phyloP scores from a whole-genome alignment of 2,113 vertebrate genomes.

The Colius striatus region DNA sequence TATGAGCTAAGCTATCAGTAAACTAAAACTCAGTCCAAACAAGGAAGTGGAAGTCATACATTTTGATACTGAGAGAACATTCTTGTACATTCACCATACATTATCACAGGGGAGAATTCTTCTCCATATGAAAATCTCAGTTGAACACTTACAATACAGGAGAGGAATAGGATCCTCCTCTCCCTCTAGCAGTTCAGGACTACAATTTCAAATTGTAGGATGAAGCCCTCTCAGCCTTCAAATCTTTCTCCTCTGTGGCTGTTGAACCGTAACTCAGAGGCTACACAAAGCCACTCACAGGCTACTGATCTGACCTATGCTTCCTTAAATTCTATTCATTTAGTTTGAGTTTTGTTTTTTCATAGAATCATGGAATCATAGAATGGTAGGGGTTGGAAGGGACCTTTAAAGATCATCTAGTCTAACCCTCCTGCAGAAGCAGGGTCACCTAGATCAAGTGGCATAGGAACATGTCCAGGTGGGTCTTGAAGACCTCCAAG shows the following conservation, averaged over 20 bases:
- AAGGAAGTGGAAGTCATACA: not conserved
- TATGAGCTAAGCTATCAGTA: not conserved
- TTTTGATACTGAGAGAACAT: not conserved
- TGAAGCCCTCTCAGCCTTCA: not conserved
- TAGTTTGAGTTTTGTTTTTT: fast-evolving
- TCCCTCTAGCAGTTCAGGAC: not conserved
- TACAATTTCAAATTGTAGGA: not conserved
- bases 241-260: not conserved
- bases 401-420: too few species aligned
- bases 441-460: too few species aligned
- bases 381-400: too few species aligned
- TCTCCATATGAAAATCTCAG: not conserved
- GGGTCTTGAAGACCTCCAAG: too few species aligned
- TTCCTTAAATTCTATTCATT: not conserved
- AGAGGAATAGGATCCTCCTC: not conserved
- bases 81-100: not conserved
- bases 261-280: not conserved
- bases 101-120: not conserved
- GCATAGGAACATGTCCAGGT: too few species aligned
- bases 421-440: too few species aligned
- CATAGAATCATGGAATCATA: too few species aligned
- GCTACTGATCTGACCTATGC: not conserved
- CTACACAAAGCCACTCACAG: not conserved
- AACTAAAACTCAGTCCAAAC: not conserved
- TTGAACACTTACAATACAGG: not conserved